phyloP scores from a whole-genome alignment of 2,797 vertebrate genomes.

The Rhyacichthys aspro region DNA sequence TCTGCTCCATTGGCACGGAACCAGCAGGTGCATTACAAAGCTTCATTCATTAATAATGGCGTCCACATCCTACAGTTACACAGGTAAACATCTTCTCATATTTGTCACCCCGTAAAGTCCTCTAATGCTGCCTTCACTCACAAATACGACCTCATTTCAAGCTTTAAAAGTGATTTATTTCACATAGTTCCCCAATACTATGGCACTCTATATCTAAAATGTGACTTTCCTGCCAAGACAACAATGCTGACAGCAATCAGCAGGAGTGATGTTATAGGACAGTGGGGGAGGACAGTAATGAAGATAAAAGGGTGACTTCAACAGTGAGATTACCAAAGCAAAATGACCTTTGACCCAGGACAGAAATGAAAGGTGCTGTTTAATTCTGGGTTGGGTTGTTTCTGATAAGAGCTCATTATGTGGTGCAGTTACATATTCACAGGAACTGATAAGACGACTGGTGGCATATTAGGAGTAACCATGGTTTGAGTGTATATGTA shows the following conservation, averaged over 20 bases:
- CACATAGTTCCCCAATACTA: background rate
- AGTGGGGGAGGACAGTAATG: slow-evolving; percentile 38
- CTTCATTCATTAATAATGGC: slow-evolving; percentile 76
- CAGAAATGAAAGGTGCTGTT: slow-evolving; percentile 36
- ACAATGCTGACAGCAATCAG: slow-evolving; percentile 36
- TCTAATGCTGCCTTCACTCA: slow-evolving; percentile 24
- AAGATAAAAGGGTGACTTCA: slow-evolving; percentile 35
- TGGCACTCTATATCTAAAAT: too few relatives aligned
- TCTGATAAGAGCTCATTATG: slow-evolving; percentile 51
- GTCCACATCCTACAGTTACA: slow-evolving; percentile 71
- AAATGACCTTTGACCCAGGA: slow-evolving; percentile 50
- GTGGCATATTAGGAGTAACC: slow-evolving; percentile 11
- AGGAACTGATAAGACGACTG: slow-evolving; percentile 39
- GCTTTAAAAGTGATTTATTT: slow-evolving; percentile 41
- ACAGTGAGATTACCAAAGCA: slow-evolving; percentile 11
- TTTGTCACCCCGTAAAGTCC: slow-evolving; percentile 56
- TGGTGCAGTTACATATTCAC: slow-evolving; percentile 54
- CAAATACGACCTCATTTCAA: slow-evolving; percentile 10
- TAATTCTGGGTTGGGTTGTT: slow-evolving; percentile 30
- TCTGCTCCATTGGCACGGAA: slow-evolving; percentile 52
- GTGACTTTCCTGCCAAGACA: slow-evolving; percentile 14
- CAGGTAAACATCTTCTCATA: slow-evolving; percentile 74
- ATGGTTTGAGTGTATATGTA: background rate
- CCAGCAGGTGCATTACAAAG: slow-evolving; percentile 78
- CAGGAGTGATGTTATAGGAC: slow-evolving; percentile 41